Evolutionary conservation across 2,888 invertebrate species (phyloP).

Genomic region (Apamea crenata): DNA sequence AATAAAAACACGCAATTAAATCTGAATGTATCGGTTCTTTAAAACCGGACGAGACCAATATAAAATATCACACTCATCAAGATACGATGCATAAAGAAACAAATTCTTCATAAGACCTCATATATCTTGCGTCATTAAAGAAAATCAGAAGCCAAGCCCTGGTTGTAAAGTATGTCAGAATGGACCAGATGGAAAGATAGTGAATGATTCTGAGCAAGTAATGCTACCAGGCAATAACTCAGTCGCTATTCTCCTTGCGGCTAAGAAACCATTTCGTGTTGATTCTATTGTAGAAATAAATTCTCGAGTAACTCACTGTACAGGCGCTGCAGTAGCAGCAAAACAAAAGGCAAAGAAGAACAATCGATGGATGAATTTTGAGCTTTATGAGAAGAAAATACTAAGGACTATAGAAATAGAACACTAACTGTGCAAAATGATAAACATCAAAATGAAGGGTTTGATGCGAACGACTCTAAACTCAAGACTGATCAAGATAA

Average conservation of each 20-base stretch:
- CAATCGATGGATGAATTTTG: slow-evolving; percentile 70
- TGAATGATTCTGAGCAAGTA: slow-evolving; percentile 80
- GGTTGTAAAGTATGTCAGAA: slow-evolving; percentile 84
- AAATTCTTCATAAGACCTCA: slow-evolving; percentile 73
- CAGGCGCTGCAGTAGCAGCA: slow-evolving; percentile 74
- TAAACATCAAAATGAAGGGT: slow-evolving; percentile 62
- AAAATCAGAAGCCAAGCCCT: slow-evolving; percentile 78
- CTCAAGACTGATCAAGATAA: slow-evolving; percentile 61
- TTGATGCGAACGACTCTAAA: slow-evolving; percentile 49
- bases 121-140: slow-evolving; percentile 84
- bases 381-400: slow-evolving; percentile 74
- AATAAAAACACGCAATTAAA: slow-evolving; percentile 65
- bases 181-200: slow-evolving; percentile 85
- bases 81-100: slow-evolving; percentile 63
- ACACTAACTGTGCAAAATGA: slow-evolving; percentile 67
- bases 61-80: slow-evolving; percentile 68
- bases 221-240: slow-evolving; percentile 83
- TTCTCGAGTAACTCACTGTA: slow-evolving; percentile 77
- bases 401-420: slow-evolving; percentile 71
- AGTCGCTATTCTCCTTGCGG: slow-evolving; percentile 78
- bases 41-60: slow-evolving; percentile 60
- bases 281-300: slow-evolving; percentile 84
- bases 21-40: slow-evolving; percentile 47
- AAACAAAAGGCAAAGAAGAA: slow-evolving; percentile 73
- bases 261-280: slow-evolving; percentile 80